Base-by-base conservation (phyloP, 2,113 vertebrate genomes). In the Mus pahari region DNA sequence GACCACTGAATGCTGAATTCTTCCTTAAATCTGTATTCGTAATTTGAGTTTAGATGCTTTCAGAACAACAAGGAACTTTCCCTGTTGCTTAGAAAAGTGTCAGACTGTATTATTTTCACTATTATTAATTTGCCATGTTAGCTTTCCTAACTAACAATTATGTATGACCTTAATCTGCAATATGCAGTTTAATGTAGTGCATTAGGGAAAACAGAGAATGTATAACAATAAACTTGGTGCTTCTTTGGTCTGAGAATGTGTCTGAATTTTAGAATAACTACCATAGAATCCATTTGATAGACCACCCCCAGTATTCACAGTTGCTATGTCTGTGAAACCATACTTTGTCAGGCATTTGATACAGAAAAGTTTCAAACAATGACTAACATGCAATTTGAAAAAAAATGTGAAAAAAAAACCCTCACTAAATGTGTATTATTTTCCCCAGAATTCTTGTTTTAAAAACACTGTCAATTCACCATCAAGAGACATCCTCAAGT, bases 71-170 rank as follows among this genome's bases (percentile, higher is more conserved):
- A 94, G 83, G 16, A 73, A 77, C 62, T 79, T 92, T 62, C 53
- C 12, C 1, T 45, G 1, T 89, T 94, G 19, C 36, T 66, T 71
- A 17, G 62, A 13, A 94, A 91, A 74, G 78, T 90, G 42, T 2
- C 5, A 77, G 84, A 86, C 33, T 39, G 39, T 48, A 91, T 91
- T 53, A 87, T 89, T 96, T 78, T 84, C 6, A 93, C 33, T 82
- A 20, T 90, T 91, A 92, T 64, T 83, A 92, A 91, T 81, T 92
- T 94, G 91, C 45, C 60, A 10, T 45, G 58, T 93, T 86, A 64
- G 0, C 16, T 71, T 91, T 73, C 70, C 17, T 74, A 45, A 90
- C n/a, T 78, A 73, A 88, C 31, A 71, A 79, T 45, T 33, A 53
- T 48, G 3, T 53, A 79, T 28, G 36, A 39, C 16, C 11, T 55